Conservation (phyloP, 2,113 vertebrate species). For the Trichomycterus rosablanca region DNA sequence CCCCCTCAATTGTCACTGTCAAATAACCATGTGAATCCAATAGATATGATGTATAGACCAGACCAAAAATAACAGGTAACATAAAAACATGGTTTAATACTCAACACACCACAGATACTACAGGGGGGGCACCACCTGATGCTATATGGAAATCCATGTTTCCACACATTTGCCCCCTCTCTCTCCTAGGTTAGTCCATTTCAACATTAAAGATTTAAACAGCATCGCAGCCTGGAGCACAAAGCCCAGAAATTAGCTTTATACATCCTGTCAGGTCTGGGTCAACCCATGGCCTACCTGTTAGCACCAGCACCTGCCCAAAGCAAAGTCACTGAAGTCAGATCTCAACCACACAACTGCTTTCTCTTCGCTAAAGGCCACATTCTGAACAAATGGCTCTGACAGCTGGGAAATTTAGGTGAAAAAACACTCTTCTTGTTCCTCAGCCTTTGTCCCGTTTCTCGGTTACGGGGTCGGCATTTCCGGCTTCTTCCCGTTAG, state of each 20-base stretch:
- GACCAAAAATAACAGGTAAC: too few species aligned
- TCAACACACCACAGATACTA: too few species aligned
- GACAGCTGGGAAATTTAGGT: conserved; percentile 52
- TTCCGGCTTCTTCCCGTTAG: too few species aligned
- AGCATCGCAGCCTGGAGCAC: conserved; percentile 42
- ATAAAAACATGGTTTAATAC: too few species aligned
- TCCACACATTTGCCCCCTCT: background rate
- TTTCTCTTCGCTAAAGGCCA: conserved; percentile 33
- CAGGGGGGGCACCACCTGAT: too few species aligned
- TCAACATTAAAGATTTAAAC: conserved; percentile 58
- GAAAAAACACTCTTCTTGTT: too few species aligned
- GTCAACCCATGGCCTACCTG: conserved; percentile 53
- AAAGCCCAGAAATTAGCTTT: conserved; percentile 51
- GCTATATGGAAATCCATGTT: too few species aligned
- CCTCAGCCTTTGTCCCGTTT: too few species aligned
- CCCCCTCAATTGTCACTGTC: too few species aligned
- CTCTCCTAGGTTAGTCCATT: conserved; percentile 29
- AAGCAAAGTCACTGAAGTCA: conserved; percentile 47
- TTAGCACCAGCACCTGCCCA: conserved; percentile 52
- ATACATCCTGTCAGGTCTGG: conserved; percentile 58
- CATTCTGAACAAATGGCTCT: conserved; percentile 42
- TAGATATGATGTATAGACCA: too few species aligned
- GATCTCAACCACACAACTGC: conserved; percentile 11
- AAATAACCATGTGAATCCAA: too few species aligned
- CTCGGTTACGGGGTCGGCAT: too few species aligned